Evolutionary conservation across 2,888 invertebrate genomes (phyloP).

Genomic region (Amblyjoppa proteus): DNA sequence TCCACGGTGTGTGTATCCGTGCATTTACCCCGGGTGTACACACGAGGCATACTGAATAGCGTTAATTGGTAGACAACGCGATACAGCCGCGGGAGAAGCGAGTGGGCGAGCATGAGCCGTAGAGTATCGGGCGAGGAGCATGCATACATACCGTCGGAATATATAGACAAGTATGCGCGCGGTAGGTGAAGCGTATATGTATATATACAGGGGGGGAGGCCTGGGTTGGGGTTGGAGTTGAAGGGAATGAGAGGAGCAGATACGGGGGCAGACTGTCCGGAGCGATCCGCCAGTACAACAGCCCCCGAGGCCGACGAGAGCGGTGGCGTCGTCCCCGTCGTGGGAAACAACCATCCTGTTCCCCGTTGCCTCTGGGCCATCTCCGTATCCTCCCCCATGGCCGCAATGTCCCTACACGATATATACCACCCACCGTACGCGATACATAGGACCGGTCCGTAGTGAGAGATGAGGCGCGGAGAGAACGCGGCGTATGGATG

Average conservation of each 20-base stretch:
- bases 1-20: slow-evolving; percentile 60
- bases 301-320: slow-evolving; percentile 72
- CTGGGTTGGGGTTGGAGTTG: neutral
- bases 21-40: slow-evolving; percentile 53
- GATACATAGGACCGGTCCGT: slow-evolving; percentile 22
- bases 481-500: slow-evolving; percentile 8
- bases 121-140: slow-evolving; percentile 68
- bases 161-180: slow-evolving; percentile 54
- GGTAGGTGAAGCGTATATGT: slow-evolving; percentile 22
- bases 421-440: slow-evolving; percentile 42
- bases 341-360: slow-evolving; percentile 80
- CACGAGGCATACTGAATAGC: slow-evolving; percentile 77
- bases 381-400: slow-evolving; percentile 70
- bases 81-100: slow-evolving; percentile 68
- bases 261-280: slow-evolving; percentile 62
- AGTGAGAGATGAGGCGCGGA: slow-evolving; percentile 12
- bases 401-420: slow-evolving; percentile 65
- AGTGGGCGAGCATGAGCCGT: slow-evolving; percentile 72
- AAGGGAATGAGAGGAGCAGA: slow-evolving; percentile 41
- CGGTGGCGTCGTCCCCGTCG: slow-evolving; percentile 74
- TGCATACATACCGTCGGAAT: slow-evolving; percentile 61
- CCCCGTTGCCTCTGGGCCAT: slow-evolving; percentile 78
- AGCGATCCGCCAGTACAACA: slow-evolving; percentile 75
- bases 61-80: slow-evolving; percentile 82
- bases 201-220: slow-evolving; percentile 24